Base-by-base conservation (phyloP, 2,797 vertebrate species). In the Spheniscus humboldti region DNA sequence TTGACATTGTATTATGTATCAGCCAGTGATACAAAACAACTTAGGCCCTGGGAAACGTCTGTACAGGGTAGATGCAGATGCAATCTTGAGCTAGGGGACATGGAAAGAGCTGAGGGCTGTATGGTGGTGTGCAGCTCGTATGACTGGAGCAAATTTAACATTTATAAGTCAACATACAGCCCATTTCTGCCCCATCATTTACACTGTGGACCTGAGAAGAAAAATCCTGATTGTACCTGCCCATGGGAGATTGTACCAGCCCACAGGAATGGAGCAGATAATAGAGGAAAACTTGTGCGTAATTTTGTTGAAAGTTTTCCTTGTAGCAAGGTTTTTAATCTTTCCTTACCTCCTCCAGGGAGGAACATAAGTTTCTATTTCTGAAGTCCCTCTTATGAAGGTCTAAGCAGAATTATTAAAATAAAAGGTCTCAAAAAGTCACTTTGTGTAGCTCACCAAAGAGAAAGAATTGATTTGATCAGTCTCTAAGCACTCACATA, bases 401-500 rank as follows among this genome's bases (percentile, higher is more conserved):
- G 71, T 82, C 71, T 96, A 67, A 45, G n/a, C 39, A 92, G 78
- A 87, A 85, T 77, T 93, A 82, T 77, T 92, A 91, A 76, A 76
- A 55, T 45, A 90, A 92, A 86, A 95, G 73, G 52, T 82, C 78
- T 93, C 35, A 69, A 76, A 87, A 85, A 89, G 72, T 82, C 72
- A 67, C 35, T 74, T n/a, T 53, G 4, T 57, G 13, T 77, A 73
- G 52, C 41, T 89, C 59, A 87, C 27, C 37, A 74, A 88, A 94
- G 80, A 79, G 67, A 76, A 85, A 81, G 15, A 43, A 84, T 55
- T 31, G 7, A 50, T 84, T 88, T 37, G 18, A 82, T 89, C 84
- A 35, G 28, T 56, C 56, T 89, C 64, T 57, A 79, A 74, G 56
- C 68, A 18, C 45, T 76, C 47, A 33, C 33, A 48, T 10, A 73